These are phyloP conservation scores for Cyprinodon tularosa DNA, from an alignment of 2,113 vertebrate species.

Conservation along the genomic window DNA sequence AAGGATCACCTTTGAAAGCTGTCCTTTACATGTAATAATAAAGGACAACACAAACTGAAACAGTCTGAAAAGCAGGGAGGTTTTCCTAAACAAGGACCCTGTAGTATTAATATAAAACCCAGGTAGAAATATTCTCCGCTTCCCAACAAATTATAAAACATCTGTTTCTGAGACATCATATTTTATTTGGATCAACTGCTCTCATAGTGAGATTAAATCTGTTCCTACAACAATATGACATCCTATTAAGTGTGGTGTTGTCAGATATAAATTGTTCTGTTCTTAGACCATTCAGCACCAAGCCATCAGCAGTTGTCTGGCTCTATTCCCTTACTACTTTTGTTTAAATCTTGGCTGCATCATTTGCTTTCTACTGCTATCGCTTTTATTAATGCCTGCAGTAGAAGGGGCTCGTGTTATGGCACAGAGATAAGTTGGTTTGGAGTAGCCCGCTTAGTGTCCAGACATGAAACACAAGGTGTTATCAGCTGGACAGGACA, in stretches of 20 bases:
- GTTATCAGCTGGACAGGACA: neutral
- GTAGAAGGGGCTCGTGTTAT: slow-evolving; percentile 46
- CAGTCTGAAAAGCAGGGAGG: neutral
- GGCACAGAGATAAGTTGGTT: slow-evolving; percentile 38
- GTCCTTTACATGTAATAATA: no score
- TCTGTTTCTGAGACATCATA: neutral
- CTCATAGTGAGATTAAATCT: neutral
- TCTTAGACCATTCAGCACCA: slow-evolving; percentile 3
- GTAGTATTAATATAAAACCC: neutral
- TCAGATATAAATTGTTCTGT: neutral
- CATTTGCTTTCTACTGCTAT: slow-evolving; percentile 29
- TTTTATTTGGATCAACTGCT: neutral
- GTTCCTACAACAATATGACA: neutral
- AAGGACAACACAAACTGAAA: no score
- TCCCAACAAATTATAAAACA: neutral
- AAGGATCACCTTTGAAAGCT: no score
- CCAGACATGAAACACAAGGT: slow-evolving; percentile 6
- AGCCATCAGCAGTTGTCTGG: slow-evolving; percentile 11
- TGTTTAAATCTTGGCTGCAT: slow-evolving; percentile 46
- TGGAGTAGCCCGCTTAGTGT: slow-evolving; percentile 17
- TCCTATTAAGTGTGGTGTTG: neutral
- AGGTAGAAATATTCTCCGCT: neutral
- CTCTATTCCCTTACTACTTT: slow-evolving; percentile 27
- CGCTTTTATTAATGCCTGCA: slow-evolving; percentile 45
- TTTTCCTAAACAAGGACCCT: neutral